Evolutionary conservation across 2,113 vertebrate species (phyloP).

Genomic region (Ailurus styani): DNA sequence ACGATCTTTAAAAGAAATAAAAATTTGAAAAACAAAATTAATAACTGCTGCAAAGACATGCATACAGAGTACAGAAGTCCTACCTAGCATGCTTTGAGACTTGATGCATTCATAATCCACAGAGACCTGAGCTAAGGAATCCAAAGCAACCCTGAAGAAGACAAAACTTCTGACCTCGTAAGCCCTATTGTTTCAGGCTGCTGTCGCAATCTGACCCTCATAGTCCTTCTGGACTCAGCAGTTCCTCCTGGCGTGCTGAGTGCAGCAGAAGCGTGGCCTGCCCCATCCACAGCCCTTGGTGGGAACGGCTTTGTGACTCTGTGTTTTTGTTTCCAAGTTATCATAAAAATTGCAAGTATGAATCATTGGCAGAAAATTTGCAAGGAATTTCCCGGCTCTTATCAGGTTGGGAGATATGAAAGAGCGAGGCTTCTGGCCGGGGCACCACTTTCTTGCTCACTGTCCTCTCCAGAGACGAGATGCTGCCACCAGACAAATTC

Average conservation of each 20-base stretch:
- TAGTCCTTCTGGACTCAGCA: neutral
- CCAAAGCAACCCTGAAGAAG: neutral
- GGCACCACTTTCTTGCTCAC: too few species aligned
- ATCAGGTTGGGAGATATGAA: neutral
- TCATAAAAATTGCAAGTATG: neutral
- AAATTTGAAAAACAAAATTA: neutral
- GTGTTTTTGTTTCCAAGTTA: neutral
- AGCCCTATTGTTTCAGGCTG: neutral
- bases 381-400: neutral
- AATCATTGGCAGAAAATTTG: neutral
- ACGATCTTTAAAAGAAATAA: neutral
- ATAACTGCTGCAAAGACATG: neutral
- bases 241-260: neutral
- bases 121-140: neutral
- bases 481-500: neutral
- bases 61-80: neutral
- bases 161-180: accelerated
- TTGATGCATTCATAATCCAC: neutral
- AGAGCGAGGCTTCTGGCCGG: accelerated
- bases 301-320: neutral
- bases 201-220: neutral
- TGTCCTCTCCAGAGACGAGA: neutral
- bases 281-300: neutral
- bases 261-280: neutral
- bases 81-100: neutral